phyloP scores from a whole-genome alignment of 2,888 invertebrate species.

The Diadromus collaris region DNA sequence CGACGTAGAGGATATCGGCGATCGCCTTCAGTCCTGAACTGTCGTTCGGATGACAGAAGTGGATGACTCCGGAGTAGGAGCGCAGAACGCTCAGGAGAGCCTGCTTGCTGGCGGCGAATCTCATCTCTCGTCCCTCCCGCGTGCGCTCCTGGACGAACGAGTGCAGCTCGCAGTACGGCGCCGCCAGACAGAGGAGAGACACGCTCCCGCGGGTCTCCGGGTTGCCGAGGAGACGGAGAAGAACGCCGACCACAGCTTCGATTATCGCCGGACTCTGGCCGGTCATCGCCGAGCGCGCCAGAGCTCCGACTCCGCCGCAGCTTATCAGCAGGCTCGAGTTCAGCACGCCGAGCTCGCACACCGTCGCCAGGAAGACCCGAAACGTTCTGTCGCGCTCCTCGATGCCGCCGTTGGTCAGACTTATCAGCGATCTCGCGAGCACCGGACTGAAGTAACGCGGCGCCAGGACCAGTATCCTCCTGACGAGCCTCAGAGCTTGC shows the following conservation, averaged over 20 bases:
- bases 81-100: constrained; percentile 92
- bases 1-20: constrained; percentile 91
- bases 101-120: constrained; percentile 92
- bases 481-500: constrained; percentile 93
- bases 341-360: constrained; percentile 94
- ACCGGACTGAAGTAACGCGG: constrained; percentile 88
- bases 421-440: constrained; percentile 90
- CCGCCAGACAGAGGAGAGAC: constrained; percentile 93
- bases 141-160: constrained; percentile 71
- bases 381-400: constrained; percentile 92
- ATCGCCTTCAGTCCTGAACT: constrained; percentile 89
- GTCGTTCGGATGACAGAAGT: constrained; percentile 91
- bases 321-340: constrained; percentile 91
- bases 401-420: constrained; percentile 89
- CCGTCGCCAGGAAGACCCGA: constrained; percentile 91
- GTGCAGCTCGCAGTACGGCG: constrained; percentile 97
- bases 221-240: constrained; percentile 92
- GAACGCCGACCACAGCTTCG: constrained; percentile 93
- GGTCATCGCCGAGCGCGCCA: constrained; percentile 91
- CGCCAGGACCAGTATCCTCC: constrained; percentile 85
- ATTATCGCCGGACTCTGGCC: constrained; percentile 94
- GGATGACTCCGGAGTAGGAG: constrained; percentile 95
- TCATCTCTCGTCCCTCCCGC: constrained; percentile 85
- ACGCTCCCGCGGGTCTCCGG: constrained; percentile 91
- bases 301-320: constrained; percentile 91